These are phyloP conservation scores for Dromococcyx pavoninus DNA, from an alignment of 2,797 vertebrate genomes.

Conservation along the genomic window DNA sequence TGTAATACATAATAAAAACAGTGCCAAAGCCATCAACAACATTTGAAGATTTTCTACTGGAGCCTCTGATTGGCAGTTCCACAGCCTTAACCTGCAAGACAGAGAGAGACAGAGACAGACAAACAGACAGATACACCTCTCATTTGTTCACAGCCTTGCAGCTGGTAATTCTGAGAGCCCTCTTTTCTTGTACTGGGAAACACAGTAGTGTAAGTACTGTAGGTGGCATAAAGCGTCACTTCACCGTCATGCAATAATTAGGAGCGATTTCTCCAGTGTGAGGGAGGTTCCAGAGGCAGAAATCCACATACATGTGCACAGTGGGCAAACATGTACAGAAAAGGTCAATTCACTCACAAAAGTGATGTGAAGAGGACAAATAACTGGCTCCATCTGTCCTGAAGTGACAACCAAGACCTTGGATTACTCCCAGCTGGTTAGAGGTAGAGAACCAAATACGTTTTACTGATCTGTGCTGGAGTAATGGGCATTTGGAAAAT, in stretches of 20 bases:
- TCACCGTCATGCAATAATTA: neutral
- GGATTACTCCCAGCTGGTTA: neutral
- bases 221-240: neutral
- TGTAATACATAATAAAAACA: neutral
- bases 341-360: neutral
- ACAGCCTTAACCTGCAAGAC: neutral
- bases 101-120: neutral
- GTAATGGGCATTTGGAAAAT: neutral
- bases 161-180: neutral
- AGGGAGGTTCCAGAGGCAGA: neutral
- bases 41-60: neutral
- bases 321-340: neutral
- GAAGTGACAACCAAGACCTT: neutral
- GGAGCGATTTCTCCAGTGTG: neutral
- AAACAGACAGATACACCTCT: neutral
- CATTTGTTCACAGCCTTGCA: neutral
- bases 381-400: neutral
- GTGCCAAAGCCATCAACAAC: neutral
- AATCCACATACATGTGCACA: neutral
- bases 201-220: neutral
- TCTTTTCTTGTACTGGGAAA: neutral
- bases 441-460: neutral
- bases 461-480: neutral
- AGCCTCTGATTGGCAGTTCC: neutral
- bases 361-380: neutral